Evolutionary conservation across 2,797 vertebrate species (phyloP).

Genomic region (Etheostoma nigrum): DNA sequence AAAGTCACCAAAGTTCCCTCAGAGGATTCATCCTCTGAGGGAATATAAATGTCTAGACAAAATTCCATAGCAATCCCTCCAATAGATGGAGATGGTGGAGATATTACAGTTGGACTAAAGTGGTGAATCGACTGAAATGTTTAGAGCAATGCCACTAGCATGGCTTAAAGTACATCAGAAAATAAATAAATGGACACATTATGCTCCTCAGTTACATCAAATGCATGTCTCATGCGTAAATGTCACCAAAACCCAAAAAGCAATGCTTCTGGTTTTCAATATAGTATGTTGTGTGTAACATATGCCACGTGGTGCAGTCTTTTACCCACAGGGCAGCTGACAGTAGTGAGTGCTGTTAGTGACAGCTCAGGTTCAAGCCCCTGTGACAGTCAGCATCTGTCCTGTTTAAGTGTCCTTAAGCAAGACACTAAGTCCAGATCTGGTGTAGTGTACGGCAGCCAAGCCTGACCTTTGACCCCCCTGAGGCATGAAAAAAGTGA

Average conservation of each 20-base stretch:
- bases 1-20: neutral
- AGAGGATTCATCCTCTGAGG: neutral
- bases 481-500: slow-evolving; percentile 11
- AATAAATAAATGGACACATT: neutral
- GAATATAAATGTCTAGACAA: neutral
- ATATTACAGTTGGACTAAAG: neutral
- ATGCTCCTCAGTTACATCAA: neutral
- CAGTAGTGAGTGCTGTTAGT: slow-evolving; percentile 3
- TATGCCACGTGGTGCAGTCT: neutral
- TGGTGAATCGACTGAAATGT: neutral
- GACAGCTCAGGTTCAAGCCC: slow-evolving; percentile 32
- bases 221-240: slow-evolving; percentile 7
- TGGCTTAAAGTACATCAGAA: neutral
- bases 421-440: slow-evolving; percentile 32
- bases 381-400: slow-evolving; percentile 49
- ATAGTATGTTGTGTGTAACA: neutral
- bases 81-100: neutral
- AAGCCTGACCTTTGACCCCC: slow-evolving; percentile 41
- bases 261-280: neutral
- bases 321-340: slow-evolving; percentile 11
- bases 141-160: neutral
- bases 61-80: neutral
- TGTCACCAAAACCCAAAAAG: slow-evolving; percentile 5
- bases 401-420: slow-evolving; percentile 39
- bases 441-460: neutral